Percentiles rank a stretch among this genome's conserved stretches.
These are phyloP conservation scores for Eulemur macaco DNA, from an alignment of 2,113 vertebrate species.

Conservation along the genomic window DNA sequence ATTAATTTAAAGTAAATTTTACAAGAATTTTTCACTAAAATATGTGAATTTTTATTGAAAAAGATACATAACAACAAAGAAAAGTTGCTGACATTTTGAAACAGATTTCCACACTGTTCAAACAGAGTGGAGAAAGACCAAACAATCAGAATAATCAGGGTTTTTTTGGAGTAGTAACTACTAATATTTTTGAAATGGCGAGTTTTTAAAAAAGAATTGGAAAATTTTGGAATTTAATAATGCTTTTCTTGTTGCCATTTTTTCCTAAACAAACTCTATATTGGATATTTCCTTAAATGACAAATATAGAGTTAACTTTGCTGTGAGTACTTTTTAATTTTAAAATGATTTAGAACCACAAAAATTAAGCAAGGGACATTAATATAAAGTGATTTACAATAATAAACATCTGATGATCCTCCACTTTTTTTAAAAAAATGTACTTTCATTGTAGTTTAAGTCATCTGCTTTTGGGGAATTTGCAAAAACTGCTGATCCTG, in stretches of 20 bases:
- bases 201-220: neutral
- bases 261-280: neutral
- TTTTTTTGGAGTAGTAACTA: neutral
- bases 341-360: neutral
- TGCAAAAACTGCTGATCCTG: neutral
- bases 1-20: constrained; percentile 19
- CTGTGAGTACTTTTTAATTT: neutral
- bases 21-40: neutral
- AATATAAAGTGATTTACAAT: neutral
- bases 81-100: neutral
- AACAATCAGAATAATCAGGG: neutral
- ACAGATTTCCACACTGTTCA: neutral
- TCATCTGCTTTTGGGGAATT: neutral
- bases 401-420: neutral
- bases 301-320: neutral
- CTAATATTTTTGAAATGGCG: neutral
- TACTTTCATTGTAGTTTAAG: neutral
- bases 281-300: neutral
- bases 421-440: neutral
- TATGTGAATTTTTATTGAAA: neutral
- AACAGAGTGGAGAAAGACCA: neutral
- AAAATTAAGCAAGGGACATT: neutral
- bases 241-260: neutral
- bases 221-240: neutral
- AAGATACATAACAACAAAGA: neutral